Percentiles rank a stretch among this genome's conserved stretches.
Conservation (phyloP, 2,888 invertebrate species). For the Schizotus pectinicornis region DNA sequence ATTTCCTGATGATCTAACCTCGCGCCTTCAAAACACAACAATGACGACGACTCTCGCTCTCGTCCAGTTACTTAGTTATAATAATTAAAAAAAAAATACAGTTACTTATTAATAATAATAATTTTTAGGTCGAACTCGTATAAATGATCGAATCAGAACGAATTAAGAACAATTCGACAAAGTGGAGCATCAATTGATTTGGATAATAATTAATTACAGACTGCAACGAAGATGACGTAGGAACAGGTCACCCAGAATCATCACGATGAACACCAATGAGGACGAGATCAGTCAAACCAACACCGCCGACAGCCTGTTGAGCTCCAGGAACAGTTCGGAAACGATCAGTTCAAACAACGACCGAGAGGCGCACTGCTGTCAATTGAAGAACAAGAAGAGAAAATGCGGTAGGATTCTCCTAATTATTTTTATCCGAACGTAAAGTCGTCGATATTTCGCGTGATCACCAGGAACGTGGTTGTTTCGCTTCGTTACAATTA, state of each 20-base stretch:
- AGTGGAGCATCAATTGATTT: no score
- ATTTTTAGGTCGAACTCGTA: no score
- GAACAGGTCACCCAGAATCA: slow-evolving; percentile 10
- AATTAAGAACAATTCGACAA: no score
- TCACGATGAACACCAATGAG: slow-evolving; percentile 11
- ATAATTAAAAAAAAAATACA: no score
- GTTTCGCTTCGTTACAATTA: no score
- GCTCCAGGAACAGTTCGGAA: slow-evolving; percentile 15
- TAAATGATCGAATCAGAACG: no score
- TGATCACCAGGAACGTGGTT: no score
- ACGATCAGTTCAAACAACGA: slow-evolving; percentile 1
- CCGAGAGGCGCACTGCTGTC: neutral
- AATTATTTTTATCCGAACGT: neutral
- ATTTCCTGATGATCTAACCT: neutral
- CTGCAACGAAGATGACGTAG: slow-evolving; percentile 7
- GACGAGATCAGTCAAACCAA: slow-evolving; percentile 17
- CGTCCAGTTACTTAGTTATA: no score
- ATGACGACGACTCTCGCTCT: no score
- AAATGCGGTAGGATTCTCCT: neutral
- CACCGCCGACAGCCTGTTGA: slow-evolving; percentile 11
- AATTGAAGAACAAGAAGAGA: neutral
- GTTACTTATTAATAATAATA: no score
- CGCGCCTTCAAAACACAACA: no score
- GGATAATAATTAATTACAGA: neutral
- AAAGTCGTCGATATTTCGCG: no score